A percentile compares a stretch with the other conserved stretches of the same genome.
Evolutionary conservation across 2,888 invertebrate species (phyloP).

Genomic region (Cerastis leucographa): DNA sequence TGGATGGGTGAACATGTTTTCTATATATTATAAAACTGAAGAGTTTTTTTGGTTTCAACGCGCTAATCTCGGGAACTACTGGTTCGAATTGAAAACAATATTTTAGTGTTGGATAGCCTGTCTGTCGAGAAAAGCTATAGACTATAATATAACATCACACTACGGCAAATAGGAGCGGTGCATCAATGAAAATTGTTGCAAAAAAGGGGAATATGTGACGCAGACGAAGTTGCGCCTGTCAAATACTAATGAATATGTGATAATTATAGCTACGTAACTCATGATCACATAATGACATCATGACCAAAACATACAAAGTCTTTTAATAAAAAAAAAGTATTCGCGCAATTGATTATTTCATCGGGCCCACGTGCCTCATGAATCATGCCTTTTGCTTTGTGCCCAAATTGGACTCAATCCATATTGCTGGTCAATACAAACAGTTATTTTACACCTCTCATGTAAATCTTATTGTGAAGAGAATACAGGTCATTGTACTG

Average conservation of each 20-base stretch:
- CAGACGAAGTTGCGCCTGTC: no score
- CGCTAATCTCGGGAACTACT: no score
- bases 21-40: no score
- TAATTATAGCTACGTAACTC: not conserved
- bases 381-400: not conserved
- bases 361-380: not conserved
- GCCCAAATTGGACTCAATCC: not conserved
- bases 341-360: not conserved
- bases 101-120: no score
- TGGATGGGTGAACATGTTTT: no score
- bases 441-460: not conserved
- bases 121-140: no score
- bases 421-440: not conserved
- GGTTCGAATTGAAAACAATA: no score
- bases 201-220: no score
- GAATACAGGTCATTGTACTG: not conserved
- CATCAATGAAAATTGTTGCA: no score
- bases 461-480: not conserved
- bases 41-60: no score
- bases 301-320: not conserved
- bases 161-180: no score
- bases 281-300: not conserved
- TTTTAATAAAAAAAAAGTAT: conserved; percentile 1
- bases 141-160: no score
- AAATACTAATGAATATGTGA: not conserved